These are phyloP conservation scores for Archips xylosteana DNA, from an alignment of 2,888 invertebrate genomes.

Conservation along the genomic window DNA sequence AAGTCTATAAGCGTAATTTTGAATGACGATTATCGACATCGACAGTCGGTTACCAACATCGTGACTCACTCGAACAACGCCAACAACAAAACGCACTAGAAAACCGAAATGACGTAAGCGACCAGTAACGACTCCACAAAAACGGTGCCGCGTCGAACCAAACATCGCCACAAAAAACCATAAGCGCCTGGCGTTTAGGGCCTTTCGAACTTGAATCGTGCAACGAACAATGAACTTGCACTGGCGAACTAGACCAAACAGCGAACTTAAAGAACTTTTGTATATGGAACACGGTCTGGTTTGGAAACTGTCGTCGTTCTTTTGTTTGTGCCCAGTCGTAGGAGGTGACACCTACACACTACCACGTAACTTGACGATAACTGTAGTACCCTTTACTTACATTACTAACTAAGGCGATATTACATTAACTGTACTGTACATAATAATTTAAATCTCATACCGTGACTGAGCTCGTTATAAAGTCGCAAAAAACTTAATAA, in stretches of 20 bases:
- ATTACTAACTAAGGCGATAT: constrained; percentile 2
- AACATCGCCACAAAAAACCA: constrained; percentile 68
- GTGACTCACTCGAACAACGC: constrained; percentile 84
- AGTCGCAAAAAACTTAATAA: constrained; percentile 36
- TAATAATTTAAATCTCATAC: constrained; percentile 27
- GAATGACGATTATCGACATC: constrained; percentile 66
- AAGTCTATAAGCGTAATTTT: not conserved
- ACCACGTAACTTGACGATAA: constrained; percentile 46
- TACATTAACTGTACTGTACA: constrained; percentile 15
- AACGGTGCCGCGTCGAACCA: constrained; percentile 67
- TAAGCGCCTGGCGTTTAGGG: constrained; percentile 72
- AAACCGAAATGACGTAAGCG: constrained; percentile 75
- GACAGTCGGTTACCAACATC: constrained; percentile 68
- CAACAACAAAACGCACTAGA: constrained; percentile 77
- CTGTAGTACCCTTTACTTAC: constrained; percentile 17
- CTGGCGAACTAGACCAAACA: constrained; percentile 84
- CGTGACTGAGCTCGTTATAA: constrained; percentile 41
- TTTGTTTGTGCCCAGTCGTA: constrained; percentile 61
- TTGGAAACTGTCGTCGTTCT: constrained; percentile 58
- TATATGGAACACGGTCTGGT: constrained; percentile 67
- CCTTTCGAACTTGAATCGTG: constrained; percentile 54
- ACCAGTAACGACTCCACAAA: constrained; percentile 68
- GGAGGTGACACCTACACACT: constrained; percentile 63
- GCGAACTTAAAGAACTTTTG: constrained; percentile 66
- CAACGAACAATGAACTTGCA: constrained; percentile 83